Evolutionary conservation across 2,113 vertebrate genomes (phyloP).

Genomic region (Thamnaconus septentrionalis): DNA sequence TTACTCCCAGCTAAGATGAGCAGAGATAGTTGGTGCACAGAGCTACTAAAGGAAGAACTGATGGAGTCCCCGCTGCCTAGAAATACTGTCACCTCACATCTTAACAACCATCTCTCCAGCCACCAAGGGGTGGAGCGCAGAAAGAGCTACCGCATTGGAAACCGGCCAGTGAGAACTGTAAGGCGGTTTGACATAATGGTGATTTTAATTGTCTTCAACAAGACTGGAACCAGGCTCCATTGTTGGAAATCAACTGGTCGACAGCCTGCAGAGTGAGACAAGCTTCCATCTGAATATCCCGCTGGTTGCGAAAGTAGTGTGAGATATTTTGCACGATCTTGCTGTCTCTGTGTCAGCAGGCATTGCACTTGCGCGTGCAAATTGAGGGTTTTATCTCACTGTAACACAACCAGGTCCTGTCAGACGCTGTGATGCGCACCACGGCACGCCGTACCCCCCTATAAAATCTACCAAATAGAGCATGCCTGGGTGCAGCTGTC

Average conservation of each 20-base stretch:
- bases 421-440: conserved; percentile 12
- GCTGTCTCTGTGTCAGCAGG: conserved; percentile 26
- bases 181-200: too few species aligned
- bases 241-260: too few species aligned
- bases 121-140: conserved; percentile 11
- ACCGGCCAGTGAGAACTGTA: too few species aligned
- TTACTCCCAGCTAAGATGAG: conserved; percentile 28
- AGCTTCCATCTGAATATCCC: too few species aligned
- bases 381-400: conserved; percentile 8
- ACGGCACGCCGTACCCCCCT: conserved; percentile 23
- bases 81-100: conserved; percentile 67
- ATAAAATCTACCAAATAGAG: conserved; percentile 27
- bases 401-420: conserved; percentile 15
- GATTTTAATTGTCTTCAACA: too few species aligned
- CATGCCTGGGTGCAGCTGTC: conserved; percentile 45
- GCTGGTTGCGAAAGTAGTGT: too few species aligned
- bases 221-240: too few species aligned
- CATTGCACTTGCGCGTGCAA: conserved; percentile 1
- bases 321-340: conserved; percentile 6
- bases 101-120: conserved; percentile 46
- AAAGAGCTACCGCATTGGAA: too few species aligned
- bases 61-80: conserved; percentile 42
- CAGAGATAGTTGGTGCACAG: conserved; percentile 36
- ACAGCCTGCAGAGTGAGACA: too few species aligned
- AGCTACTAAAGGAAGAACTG: conserved; percentile 42